Conservation (phyloP, 2,797 vertebrate species). For the Tachyglossus aculeatus region DNA sequence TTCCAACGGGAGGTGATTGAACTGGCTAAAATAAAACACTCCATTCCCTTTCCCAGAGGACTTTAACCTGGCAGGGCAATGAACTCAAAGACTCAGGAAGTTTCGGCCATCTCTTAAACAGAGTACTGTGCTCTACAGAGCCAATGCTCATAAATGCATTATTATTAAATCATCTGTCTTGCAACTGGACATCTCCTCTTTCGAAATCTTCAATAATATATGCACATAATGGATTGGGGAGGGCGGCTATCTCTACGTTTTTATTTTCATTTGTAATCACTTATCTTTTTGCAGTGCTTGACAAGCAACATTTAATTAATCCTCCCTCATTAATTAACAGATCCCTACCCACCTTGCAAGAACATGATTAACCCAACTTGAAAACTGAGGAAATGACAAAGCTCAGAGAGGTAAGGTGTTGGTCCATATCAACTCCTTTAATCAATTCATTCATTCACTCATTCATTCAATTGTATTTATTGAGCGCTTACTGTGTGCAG, state of each 20-base stretch:
- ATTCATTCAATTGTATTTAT: too few relatives aligned
- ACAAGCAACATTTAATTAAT: slow-evolving; percentile 11
- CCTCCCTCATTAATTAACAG: slow-evolving; percentile 16
- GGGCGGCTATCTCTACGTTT: slow-evolving; percentile 1
- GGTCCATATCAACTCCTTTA: too few relatives aligned
- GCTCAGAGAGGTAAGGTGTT: background rate
- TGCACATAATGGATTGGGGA: background rate
- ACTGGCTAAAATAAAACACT: slow-evolving; percentile 13
- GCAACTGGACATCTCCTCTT: slow-evolving; percentile 24
- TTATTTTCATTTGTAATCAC: slow-evolving; percentile 32
- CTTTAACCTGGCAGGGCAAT: slow-evolving; percentile 36
- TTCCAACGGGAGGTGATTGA: slow-evolving; percentile 35
- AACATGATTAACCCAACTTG: background rate
- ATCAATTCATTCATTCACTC: too few relatives aligned
- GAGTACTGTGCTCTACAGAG: slow-evolving; percentile 31
- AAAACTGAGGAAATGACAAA: slow-evolving; percentile 1
- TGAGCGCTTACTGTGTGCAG: too few relatives aligned
- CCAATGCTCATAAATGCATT: slow-evolving; percentile 38
- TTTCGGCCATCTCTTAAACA: slow-evolving; percentile 1
- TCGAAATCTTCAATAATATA: slow-evolving; percentile 21
- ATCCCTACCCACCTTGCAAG: background rate
- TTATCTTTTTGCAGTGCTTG: slow-evolving; percentile 26
- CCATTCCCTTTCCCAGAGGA: background rate
- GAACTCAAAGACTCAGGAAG: background rate
- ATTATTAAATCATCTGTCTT: slow-evolving; percentile 33